A percentile compares a stretch with the other conserved stretches of the same genome.
phyloP scores from a whole-genome alignment of 2,113 vertebrate species.

The Scophthalmus maximus region DNA sequence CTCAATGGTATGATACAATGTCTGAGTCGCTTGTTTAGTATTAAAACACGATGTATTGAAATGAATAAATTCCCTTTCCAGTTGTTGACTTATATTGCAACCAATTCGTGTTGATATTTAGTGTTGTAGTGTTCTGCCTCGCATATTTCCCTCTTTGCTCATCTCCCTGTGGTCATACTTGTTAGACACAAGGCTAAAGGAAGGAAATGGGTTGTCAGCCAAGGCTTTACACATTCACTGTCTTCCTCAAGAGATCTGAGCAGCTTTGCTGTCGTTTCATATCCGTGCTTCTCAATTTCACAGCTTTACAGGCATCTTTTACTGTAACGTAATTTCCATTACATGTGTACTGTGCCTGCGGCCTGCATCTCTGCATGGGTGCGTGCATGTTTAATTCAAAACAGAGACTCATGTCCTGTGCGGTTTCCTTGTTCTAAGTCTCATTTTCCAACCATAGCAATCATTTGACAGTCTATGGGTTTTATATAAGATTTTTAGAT shows the following conservation, averaged over 20 bases:
- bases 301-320: slow-evolving; percentile 41
- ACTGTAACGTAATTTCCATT: slow-evolving; percentile 53
- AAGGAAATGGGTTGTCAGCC: slow-evolving; percentile 36
- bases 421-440: slow-evolving; percentile 17
- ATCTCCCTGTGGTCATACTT: slow-evolving; percentile 44
- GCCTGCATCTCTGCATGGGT: slow-evolving; percentile 16
- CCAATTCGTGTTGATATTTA: slow-evolving; percentile 32
- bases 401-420: slow-evolving; percentile 15
- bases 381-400: slow-evolving; percentile 62
- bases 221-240: slow-evolving; percentile 21
- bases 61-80: slow-evolving; percentile 39
- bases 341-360: slow-evolving; percentile 35
- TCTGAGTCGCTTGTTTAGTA: slow-evolving; percentile 30
- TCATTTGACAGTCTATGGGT: slow-evolving; percentile 49
- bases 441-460: slow-evolving; percentile 37
- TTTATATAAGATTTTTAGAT: slow-evolving; percentile 67
- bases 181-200: slow-evolving; percentile 27
- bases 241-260: slow-evolving; percentile 37
- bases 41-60: slow-evolving; percentile 35
- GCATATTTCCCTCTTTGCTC: slow-evolving; percentile 29
- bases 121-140: slow-evolving; percentile 16
- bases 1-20: slow-evolving; percentile 19
- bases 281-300: slow-evolving; percentile 43
- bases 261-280: slow-evolving; percentile 38
- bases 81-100: slow-evolving; percentile 41